Evolutionary conservation across 2,797 vertebrate species (phyloP), one percentile per base, ranked within the genome.

Genomic region (Menidia menidia): DNA sequence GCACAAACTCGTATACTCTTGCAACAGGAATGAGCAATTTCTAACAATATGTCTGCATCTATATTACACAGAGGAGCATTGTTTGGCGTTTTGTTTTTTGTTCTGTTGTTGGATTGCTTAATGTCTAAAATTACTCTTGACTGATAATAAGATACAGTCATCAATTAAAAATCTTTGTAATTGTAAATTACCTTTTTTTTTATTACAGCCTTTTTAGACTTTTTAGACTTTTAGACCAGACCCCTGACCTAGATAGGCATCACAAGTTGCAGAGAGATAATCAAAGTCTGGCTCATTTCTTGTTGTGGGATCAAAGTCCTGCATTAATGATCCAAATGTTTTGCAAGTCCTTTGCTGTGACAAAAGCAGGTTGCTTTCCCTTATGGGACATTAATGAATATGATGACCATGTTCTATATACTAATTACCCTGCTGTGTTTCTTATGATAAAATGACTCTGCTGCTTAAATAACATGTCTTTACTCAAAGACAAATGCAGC

Each of bases 251-350:
- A 54, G 68, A 57, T 68, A 30, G 16, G 43, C 18, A 25, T 25
- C 25, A 25, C 2, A 2, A 25, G 25, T 25, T 25, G 25, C 25
- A 25, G 25, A 39, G 35, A 10, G 7, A 44, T 25, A 68, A 62
- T 63, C 61, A 43, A 25, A 51, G 35, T 14, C 31, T 7, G 51
- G 47, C 51, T 60, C 60, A 1, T 0, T 35, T 64, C 60, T 30
- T 79, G 50, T 69, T 67, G 19, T 13, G 2, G 25, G 44, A 47
- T 7, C n/a, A 59, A 41, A 69, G 52, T 51, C 25, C 0, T 54
- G 32, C 42, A 59, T 16, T 4, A 16, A 53, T 19, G 44, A 15
- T 19, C 33, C 14, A 15, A 43, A 11, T 30, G 4, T 53, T 60
- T 60, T 45, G 5, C 14, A 67, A 68, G 69, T 33, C 58, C 19